phyloP scores from a whole-genome alignment of 2,797 vertebrate species.

The Scleropages formosus region DNA sequence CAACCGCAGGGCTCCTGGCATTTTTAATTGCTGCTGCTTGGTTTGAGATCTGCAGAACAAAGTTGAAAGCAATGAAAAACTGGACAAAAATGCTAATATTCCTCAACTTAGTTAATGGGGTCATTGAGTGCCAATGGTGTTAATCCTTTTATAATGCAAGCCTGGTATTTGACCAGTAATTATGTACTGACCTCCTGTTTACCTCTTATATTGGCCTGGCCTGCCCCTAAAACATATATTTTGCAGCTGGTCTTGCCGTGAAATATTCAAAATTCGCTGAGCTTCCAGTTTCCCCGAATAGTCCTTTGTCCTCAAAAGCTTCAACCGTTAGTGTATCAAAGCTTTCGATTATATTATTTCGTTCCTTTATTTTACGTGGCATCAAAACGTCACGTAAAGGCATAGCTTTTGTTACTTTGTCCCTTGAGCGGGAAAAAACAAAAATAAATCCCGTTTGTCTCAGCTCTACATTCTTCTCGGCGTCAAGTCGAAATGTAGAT shows the following conservation, averaged over 20 bases:
- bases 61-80: not conserved
- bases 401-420: not conserved
- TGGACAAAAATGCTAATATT: constrained; percentile 7
- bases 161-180: constrained; percentile 3
- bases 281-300: not conserved
- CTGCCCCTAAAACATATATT: constrained; percentile 4
- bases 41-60: not conserved
- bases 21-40: not conserved
- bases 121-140: not conserved
- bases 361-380: not conserved
- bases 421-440: not conserved
- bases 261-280: not conserved
- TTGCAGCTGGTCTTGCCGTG: not conserved
- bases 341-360: not conserved
- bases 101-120: constrained; percentile 23
- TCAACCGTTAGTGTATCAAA: not conserved
- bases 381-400: not conserved
- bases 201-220: not conserved
- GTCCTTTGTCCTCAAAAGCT: not conserved
- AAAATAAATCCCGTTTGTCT: constrained; percentile 8
- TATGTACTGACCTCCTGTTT: constrained; percentile 7
- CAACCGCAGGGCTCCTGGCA: not conserved
- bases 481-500: constrained; percentile 16
- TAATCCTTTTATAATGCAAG: constrained; percentile 11
- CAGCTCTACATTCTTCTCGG: not conserved